phyloP scores from a whole-genome alignment of 1,140 invertebrate genomes.

The Musca domestica region DNA sequence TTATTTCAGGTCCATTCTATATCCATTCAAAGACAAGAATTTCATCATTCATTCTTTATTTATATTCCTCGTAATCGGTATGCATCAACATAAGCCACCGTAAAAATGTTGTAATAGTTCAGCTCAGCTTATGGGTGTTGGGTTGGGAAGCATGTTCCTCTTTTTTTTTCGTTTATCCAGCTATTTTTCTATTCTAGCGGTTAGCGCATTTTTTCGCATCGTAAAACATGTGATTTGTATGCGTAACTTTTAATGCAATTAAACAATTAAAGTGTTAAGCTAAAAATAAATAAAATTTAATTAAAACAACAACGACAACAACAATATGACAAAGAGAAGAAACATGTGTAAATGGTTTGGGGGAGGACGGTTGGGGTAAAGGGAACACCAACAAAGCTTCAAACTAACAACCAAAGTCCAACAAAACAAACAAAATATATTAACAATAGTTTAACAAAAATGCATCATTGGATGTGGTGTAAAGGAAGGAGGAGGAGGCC shows the following conservation, averaged over 20 bases:
- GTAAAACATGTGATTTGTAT: conserved; percentile 17
- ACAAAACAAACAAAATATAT: not conserved
- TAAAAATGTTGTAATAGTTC: too few species aligned
- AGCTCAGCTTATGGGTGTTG: too few species aligned
- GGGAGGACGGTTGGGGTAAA: not conserved
- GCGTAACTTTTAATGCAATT: conserved; percentile 21
- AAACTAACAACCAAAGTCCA: not conserved
- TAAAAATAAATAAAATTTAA: conserved; percentile 21
- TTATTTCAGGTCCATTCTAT: too few species aligned
- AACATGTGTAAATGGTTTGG: not conserved
- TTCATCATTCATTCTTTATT: too few species aligned
- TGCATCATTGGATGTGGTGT: not conserved
- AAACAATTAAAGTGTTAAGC: conserved; percentile 18
- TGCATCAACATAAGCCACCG: too few species aligned
- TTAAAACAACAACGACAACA: conserved; percentile 14
- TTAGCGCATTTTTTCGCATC: too few species aligned
- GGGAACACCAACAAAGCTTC: not conserved
- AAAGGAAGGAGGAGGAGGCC: too few species aligned
- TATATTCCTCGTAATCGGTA: too few species aligned
- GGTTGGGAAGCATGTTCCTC: too few species aligned
- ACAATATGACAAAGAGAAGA: conserved; percentile 2
- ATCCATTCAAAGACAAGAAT: too few species aligned
- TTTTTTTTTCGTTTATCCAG: too few species aligned
- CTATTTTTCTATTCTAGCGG: too few species aligned
- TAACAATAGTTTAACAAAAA: not conserved